Conservation (phyloP, 1,140 invertebrate genomes). For the Ceratosolen fusciceps region DNA sequence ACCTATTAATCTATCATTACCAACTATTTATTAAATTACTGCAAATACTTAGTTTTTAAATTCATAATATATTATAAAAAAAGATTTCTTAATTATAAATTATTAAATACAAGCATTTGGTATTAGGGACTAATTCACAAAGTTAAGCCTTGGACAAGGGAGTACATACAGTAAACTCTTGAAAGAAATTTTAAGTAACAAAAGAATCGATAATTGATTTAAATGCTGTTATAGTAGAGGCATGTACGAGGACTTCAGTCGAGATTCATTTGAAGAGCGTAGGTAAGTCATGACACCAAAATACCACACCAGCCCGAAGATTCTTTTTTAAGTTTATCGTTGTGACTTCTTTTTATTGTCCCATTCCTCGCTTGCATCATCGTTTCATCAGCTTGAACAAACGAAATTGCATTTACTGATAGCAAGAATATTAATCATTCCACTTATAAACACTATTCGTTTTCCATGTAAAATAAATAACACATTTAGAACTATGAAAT, state of each 20-base stretch:
- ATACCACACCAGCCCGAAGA: constrained; percentile 58
- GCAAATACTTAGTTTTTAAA: background rate
- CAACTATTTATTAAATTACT: background rate
- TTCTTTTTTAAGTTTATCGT: constrained; percentile 45
- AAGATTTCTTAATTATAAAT: background rate
- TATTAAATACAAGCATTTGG: background rate
- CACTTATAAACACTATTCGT: constrained; percentile 33
- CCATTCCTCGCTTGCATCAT: constrained; percentile 48
- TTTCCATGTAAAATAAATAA: constrained; percentile 38
- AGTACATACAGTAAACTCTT: constrained; percentile 55
- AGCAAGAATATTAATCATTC: constrained; percentile 36
- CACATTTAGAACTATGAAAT: constrained; percentile 25
- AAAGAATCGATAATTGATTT: constrained; percentile 68
- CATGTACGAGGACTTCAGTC: constrained; percentile 88
- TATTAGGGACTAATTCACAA: constrained; percentile 65
- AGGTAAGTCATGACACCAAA: constrained; percentile 74
- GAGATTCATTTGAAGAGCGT: constrained; percentile 87
- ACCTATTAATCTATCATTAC: background rate
- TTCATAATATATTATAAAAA: background rate
- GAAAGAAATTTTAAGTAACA: constrained; percentile 39
- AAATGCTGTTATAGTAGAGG: constrained; percentile 73
- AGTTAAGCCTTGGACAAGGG: constrained; percentile 68
- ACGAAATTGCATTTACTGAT: constrained; percentile 32
- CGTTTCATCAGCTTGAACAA: constrained; percentile 38
- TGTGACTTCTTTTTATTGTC: constrained; percentile 36